phyloP scores from a whole-genome alignment of 2,797 vertebrate genomes.

The Dendrocincla fuliginosa region DNA sequence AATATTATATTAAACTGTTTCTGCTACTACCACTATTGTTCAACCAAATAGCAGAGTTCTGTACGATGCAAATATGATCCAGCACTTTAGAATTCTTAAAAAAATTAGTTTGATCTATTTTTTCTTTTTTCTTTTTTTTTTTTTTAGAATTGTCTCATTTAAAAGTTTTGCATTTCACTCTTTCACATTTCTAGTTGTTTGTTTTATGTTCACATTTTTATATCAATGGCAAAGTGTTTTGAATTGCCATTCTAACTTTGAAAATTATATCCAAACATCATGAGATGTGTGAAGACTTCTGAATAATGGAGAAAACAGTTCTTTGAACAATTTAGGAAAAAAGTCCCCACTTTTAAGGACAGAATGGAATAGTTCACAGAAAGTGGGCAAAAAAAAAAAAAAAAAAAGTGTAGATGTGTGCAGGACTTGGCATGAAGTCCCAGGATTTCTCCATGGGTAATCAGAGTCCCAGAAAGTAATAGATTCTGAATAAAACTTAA shows the following conservation, averaged over 20 bases:
- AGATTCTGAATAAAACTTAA: background rate
- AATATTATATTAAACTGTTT: background rate
- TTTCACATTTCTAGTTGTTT: background rate
- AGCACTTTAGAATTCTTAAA: background rate
- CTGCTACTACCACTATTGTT: background rate
- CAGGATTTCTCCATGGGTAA: background rate
- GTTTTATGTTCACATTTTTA: background rate
- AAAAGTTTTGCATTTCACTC: too few relatives aligned
- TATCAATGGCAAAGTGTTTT: background rate
- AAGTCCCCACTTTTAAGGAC: background rate
- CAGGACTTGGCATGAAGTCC: background rate
- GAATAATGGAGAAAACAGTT: background rate
- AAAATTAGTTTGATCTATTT: background rate
- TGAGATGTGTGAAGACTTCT: background rate
- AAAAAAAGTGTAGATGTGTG: background rate
- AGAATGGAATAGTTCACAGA: background rate
- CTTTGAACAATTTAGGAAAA: background rate
- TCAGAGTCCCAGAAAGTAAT: background rate
- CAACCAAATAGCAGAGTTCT: background rate
- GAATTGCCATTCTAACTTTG: background rate
- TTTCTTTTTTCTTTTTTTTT: background rate
- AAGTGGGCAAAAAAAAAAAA: background rate
- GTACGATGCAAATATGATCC: background rate
- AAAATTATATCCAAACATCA: background rate
- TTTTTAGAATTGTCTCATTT: background rate